Conservation (phyloP, 53 echinoderm and acorn worm genomes). For the Zoroaster sp. region DNA sequence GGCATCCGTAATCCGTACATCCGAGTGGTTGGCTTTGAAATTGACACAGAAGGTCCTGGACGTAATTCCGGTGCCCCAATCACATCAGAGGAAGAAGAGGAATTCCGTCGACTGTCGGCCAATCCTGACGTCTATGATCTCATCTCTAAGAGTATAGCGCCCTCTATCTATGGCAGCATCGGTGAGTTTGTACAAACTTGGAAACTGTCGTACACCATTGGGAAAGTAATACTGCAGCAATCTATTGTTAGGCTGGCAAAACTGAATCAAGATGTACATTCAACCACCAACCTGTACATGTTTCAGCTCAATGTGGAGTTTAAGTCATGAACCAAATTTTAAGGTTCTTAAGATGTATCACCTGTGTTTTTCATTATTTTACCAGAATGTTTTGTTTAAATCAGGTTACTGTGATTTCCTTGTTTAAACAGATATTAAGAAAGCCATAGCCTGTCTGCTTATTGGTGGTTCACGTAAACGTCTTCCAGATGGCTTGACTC, state of each 20-base stretch:
- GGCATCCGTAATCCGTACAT: constrained; percentile 93
- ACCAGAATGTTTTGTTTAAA: no score
- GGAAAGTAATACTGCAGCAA: neutral
- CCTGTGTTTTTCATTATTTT: no score
- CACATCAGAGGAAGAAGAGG: constrained; percentile 88
- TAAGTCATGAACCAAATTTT: no score
- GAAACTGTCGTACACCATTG: neutral
- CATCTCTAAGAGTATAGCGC: constrained; percentile 87
- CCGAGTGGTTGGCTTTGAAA: constrained; percentile 88
- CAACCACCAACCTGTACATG: no score
- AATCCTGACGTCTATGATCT: constrained; percentile 86
- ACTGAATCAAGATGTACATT: no score
- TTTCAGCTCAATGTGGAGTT: no score
- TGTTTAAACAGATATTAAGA: constrained; percentile 81
- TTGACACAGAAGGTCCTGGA: constrained; percentile 83
- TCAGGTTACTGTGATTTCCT: no score
- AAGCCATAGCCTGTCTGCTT: constrained; percentile 92
- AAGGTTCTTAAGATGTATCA: no score
- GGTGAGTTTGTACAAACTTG: constrained; percentile 47
- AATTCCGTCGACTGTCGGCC: constrained; percentile 82
- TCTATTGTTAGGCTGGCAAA: neutral
- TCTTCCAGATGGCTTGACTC: constrained; percentile 87
- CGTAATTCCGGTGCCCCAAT: constrained; percentile 74
- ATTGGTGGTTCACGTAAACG: constrained; percentile 95
- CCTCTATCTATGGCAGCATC: constrained; percentile 92